These are phyloP conservation scores for Threskiornis aethiopicus DNA, from an alignment of 2,797 vertebrate genomes.

Conservation along the genomic window DNA sequence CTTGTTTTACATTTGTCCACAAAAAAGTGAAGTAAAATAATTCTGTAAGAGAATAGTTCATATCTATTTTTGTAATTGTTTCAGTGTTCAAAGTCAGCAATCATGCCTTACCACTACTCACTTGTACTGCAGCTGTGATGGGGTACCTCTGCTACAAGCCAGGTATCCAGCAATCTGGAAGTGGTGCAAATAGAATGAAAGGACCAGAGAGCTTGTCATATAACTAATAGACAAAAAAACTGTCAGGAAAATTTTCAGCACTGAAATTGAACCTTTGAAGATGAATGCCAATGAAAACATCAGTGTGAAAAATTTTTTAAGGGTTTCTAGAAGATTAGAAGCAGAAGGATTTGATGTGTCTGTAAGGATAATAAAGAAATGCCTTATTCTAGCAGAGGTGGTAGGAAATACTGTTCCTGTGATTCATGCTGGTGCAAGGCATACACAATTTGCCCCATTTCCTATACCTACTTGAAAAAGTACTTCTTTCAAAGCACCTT, in stretches of 20 bases:
- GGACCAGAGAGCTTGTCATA: neutral
- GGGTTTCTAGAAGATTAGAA: constrained; percentile 10
- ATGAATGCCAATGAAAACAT: constrained; percentile 6
- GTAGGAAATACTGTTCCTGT: neutral
- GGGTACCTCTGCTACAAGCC: neutral
- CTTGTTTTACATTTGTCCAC: neutral
- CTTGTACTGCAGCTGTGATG: neutral
- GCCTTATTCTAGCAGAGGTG: neutral
- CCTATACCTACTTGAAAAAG: neutral
- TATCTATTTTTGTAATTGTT: neutral
- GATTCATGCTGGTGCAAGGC: neutral
- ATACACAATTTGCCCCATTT: neutral
- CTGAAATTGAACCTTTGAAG: neutral
- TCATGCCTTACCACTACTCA: neutral
- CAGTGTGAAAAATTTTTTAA: neutral
- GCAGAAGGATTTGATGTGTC: neutral
- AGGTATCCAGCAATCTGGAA: neutral
- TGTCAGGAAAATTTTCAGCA: neutral
- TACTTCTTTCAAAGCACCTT: neutral
- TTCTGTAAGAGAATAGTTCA: neutral
- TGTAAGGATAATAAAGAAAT: neutral
- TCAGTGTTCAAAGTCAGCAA: neutral
- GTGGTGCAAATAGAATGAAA: neutral
- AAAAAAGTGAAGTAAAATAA: neutral
- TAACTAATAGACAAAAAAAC: neutral